Base-by-base conservation (phyloP, 2,113 vertebrate species). In the Chrysemys picta region DNA sequence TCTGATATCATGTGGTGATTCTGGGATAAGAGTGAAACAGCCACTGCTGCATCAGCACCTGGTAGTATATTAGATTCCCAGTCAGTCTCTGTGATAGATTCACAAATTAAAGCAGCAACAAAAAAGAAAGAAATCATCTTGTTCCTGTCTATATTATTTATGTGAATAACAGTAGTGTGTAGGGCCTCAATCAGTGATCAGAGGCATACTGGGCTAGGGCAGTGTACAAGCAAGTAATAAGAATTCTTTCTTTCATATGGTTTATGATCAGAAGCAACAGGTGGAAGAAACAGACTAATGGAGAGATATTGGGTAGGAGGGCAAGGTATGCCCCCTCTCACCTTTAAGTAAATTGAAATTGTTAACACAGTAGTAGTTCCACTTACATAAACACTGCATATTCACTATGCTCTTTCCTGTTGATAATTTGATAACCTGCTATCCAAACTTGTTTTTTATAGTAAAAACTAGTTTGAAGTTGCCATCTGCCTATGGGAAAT, bases 81-180 rank as follows among this genome's bases (percentile, higher is more conserved):
- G n/a, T 56, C 85, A 92, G 42, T 27, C 75, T 88, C 81, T 80
- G 27, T 31, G 6, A 50, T 22, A n/a, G 22, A 9, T 85, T 75
- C 83, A 85, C 45, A n/a, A n/a, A 84, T 81, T 22, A 5, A 80
- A 72, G 5, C 24, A 82, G 35, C 7, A 45, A 0, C 7, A 52
- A 16, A 49, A 59, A 85, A 89, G 50, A 21, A 1, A 7, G 22
- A 54, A 69, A 56, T 24, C 4, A 10, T 6, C 9, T 1, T 72
- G 2, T 2, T 90, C 62, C 76, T 80, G 21, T 79, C 0, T 10
- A 62, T 65, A 52, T 1, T 49, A 49, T 86, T 75, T 50, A 81
- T 50, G 24, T 78, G 8, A 1, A 0, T 47, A 54, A 27, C 1
- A 0, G n/a, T 45, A 84, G 4, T 21, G 49, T 0, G 2, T 1